Base-by-base conservation (phyloP, 2,113 vertebrate genomes). In the Cinclus mexicanus region DNA sequence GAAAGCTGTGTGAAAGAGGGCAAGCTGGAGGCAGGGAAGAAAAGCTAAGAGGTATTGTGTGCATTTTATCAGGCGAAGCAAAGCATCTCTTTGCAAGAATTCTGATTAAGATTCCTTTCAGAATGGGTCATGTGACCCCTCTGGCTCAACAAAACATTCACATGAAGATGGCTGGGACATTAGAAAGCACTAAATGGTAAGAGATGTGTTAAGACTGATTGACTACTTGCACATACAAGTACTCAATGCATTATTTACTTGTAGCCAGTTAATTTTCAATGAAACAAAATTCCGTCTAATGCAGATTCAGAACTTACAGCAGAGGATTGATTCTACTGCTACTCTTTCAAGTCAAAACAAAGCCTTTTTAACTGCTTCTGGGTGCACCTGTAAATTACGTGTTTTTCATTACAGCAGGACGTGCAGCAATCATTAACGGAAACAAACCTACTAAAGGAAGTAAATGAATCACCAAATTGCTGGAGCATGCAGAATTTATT, bases 401-500 rank as follows among this genome's bases (percentile, higher is more conserved):
- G 33, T 12, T 68, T 39, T 57, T 81, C 28, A 87, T 77, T 80
- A 65, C 52, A 83, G 39, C 47, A 83, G 35, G 47, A 74, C 61
- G 70, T 60, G 24, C 71, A 85, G 88, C 26, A 93, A 94, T 69
- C 68, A 83, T 79, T 94, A 72, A 81, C 16, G 25, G 65, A 85
- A 93, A 67, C 23, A 89, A 93, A 81, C 44, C 47, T 71, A 77
- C 68, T 70, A 75, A 57, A 80, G 87, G 37, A 29, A 93, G 60
- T 74, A 94, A 94, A 94, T 92, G 75, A 95, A 94, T 96, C 91
- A 94, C 80, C 83, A 68, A 90, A 88, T 85, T 95, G 76, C 44
- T 81, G n/a, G 89, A 90, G 82, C 83, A 84, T 72, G 69, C 86
- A 90, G 60, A 47, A 92, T 89, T 93, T 92, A 96, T 41, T 83